Evolutionary conservation across 2,797 vertebrate genomes (phyloP).

Genomic region (Gambelia wislizenii): DNA sequence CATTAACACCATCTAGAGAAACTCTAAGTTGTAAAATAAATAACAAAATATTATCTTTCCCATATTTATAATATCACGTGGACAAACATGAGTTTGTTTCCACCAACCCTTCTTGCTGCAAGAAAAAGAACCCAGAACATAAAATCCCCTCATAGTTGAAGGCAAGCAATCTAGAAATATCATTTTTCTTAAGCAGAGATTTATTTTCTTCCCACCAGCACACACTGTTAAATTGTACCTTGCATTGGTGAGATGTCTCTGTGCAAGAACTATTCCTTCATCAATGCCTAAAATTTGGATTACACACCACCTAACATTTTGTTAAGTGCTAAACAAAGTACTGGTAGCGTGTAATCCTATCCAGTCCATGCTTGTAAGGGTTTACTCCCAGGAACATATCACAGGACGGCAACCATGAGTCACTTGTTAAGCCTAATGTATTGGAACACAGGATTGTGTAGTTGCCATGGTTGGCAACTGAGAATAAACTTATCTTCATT

Average conservation of each 20-base stretch:
- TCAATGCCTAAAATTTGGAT: neutral
- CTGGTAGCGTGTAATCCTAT: neutral
- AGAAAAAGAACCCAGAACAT: neutral
- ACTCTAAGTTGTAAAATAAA: too few species aligned
- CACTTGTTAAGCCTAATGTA: slow-evolving; percentile 26
- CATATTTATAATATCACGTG: neutral
- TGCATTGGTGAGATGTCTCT: neutral
- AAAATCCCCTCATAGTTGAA: neutral
- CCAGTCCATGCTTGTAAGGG: neutral
- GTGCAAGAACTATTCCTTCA: neutral
- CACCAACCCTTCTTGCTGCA: neutral
- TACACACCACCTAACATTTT: neutral
- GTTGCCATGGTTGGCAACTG: neutral
- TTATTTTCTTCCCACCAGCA: neutral
- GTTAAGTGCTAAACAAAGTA: neutral
- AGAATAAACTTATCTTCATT: slow-evolving; percentile 11
- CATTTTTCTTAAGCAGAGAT: neutral
- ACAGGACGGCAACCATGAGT: neutral
- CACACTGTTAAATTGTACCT: neutral
- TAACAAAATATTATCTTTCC: too few species aligned
- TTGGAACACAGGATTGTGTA: neutral
- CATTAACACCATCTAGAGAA: too few species aligned
- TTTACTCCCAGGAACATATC: neutral
- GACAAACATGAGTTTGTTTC: neutral
- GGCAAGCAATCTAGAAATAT: neutral